phyloP scores from a whole-genome alignment of 2,113 vertebrate genomes.

The Neogale vison region DNA sequence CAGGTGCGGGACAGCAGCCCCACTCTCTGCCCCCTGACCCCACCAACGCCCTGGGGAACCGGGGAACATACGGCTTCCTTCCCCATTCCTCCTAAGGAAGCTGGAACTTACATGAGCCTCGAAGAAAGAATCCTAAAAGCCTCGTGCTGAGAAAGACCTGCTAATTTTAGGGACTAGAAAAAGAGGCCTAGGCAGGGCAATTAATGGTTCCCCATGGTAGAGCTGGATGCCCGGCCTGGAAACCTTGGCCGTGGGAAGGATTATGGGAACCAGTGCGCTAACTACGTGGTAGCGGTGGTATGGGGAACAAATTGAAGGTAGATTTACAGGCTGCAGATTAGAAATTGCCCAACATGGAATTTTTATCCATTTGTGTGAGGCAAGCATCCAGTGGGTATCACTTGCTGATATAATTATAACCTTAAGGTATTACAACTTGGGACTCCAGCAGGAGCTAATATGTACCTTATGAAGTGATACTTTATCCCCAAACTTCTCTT shows the following conservation, averaged over 20 bases:
- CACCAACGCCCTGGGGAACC: too few relatives aligned
- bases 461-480: not conserved
- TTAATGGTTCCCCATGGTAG: not conserved
- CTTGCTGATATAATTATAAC: not conserved
- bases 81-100: not conserved
- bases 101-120: not conserved
- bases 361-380: not conserved
- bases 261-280: not conserved
- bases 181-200: not conserved
- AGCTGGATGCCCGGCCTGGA: not conserved
- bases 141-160: not conserved
- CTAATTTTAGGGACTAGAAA: not conserved
- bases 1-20: too few relatives aligned
- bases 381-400: not conserved
- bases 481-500: not conserved
- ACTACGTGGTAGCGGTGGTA: fast-evolving
- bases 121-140: not conserved
- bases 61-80: not conserved
- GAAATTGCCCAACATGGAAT: not conserved
- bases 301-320: too few relatives aligned
- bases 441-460: not conserved
- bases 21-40: too few relatives aligned
- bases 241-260: not conserved
- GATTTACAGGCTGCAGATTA: not conserved
- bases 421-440: not conserved